Evolutionary conservation across 2,797 vertebrate species (phyloP), one percentile per base, ranked within the genome.

Genomic region (Chelidonichthys spinosus): DNA sequence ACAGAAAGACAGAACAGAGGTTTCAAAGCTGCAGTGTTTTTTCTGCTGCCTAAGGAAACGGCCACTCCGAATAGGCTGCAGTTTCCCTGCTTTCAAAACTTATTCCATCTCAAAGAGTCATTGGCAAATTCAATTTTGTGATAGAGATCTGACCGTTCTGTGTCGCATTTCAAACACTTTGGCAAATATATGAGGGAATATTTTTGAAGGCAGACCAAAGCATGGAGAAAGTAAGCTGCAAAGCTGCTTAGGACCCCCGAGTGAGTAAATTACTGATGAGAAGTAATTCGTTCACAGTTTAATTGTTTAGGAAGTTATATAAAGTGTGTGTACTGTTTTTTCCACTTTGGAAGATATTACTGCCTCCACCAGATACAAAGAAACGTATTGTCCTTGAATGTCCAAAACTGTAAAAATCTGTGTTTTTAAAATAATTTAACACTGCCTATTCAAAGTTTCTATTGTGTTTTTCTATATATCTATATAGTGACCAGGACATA

Each of bases 21-120:
- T 72, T 78, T 85, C 68, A 83, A 81, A 80, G 84, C 64, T 2
- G 55, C 63, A 8, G 25, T 69, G 65, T 83, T 78, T 79, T 49
- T 74, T 78, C 59, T 78, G 76, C 83, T 70, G 81, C 59, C 71
- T 52, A 25, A 76, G 69, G 74, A 80, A 78, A 89, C 69, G 64
- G 62, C 44, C 37, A n/a, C 44, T 60, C 58, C 8, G 5, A 25
- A 18, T 63, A 52, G 37, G 47, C 62, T 56, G 65, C 53, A 59
- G 73, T 42, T 74, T 72, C 17, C 8, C 61, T 25, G 66, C 63
- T 77, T 78, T 64, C 63, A 66, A 35, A 79, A 80, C 46, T 15
- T 59, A 18, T 39, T 85, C 70, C 54, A 67, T 63, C 67, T 67
- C 62, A 77, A 63, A 72, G 65, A 79, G 44, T 52, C 49, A 60